Base-by-base conservation (phyloP, 2,113 vertebrate genomes). In the Hippocampus barbouri region DNA sequence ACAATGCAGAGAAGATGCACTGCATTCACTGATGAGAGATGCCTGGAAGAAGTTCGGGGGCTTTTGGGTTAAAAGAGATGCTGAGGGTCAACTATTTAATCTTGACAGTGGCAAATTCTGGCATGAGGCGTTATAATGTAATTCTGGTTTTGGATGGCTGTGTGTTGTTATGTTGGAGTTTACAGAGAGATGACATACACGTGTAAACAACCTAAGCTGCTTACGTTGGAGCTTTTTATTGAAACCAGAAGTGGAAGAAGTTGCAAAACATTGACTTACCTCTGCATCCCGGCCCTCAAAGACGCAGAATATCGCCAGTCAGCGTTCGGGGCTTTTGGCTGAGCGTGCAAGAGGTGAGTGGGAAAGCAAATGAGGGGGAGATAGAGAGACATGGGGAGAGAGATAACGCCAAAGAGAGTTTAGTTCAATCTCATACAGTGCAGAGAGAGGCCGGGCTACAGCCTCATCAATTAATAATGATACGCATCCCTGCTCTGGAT, bases 261-360 rank as follows among this genome's bases (percentile, higher is more conserved):
- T 9, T 8, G 41, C 34, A 78, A 49, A 77, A 82, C 67, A 77
- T 89, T 69, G 86, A 87, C 95, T 43, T 95, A 98, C 97, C 96
- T 95, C 91, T 98, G 96, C 93, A 98, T 91, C 90, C 96, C 97
- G 81, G 96, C 94, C 91, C 95, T 95, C 85, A 98, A 92, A 81
- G 96, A 98, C 12, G 97, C 96, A 84, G 97, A 98, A 89, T 98
- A 98, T 87, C 96, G 94, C 97, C 97, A 98, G 89, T 98, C 97
- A 92, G 96, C 95, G 86, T 99, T 96, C 69, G 95, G 95, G 70
- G 95, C 96, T 88, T 97, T 96, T 49, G 96, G 95, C 97, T 99
- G 91, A 79, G 79, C 61, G 78, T 87, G 76, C 61, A 72, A 83
- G 79, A 85, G 85, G 73, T 45, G 27, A 68, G 66, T 74, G 71